Conservation (phyloP, 1,140 invertebrate species). For the Polypedilum vanderplanki region DNA sequence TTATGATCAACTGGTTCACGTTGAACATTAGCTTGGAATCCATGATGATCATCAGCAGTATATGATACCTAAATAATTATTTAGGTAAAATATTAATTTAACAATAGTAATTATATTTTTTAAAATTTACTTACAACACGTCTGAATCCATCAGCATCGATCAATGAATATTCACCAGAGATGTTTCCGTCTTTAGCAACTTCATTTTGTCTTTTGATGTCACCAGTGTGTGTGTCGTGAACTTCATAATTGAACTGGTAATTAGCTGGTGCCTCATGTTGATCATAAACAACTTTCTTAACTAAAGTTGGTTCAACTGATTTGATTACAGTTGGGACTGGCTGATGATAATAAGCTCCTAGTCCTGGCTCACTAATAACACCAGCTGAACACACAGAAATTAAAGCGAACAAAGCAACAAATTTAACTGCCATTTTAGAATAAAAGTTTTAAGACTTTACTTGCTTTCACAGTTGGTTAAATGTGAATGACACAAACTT, state of each 20-base stretch:
- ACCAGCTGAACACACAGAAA: not conserved
- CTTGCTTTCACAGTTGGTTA: too few relatives aligned
- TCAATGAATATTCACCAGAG: conserved; percentile 65
- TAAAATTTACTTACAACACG: conserved; percentile 37
- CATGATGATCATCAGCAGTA: conserved; percentile 43
- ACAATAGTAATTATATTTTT: too few relatives aligned
- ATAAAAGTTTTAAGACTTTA: too few relatives aligned
- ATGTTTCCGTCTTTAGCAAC: conserved; percentile 58
- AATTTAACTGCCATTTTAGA: not conserved
- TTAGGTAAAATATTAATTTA: too few relatives aligned
- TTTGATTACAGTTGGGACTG: not conserved
- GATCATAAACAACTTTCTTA: conserved; percentile 29
- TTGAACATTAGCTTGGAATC: conserved; percentile 45
- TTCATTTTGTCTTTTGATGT: conserved; percentile 61
- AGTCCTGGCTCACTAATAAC: not conserved
- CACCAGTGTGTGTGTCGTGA: conserved; percentile 63
- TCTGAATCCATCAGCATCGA: conserved; percentile 60
- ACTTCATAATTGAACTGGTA: conserved; percentile 67
- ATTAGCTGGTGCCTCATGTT: conserved; percentile 39
- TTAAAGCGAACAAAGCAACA: not conserved
- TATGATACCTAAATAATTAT: conserved; percentile 38
- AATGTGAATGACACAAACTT: too few relatives aligned
- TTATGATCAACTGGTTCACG: conserved; percentile 35
- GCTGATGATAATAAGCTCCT: too few relatives aligned
- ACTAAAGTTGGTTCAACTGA: not conserved